Percentiles rank a stretch among this genome's conserved stretches.
Conservation (phyloP, 2,888 invertebrate genomes). For the Watsonalla binaria region DNA sequence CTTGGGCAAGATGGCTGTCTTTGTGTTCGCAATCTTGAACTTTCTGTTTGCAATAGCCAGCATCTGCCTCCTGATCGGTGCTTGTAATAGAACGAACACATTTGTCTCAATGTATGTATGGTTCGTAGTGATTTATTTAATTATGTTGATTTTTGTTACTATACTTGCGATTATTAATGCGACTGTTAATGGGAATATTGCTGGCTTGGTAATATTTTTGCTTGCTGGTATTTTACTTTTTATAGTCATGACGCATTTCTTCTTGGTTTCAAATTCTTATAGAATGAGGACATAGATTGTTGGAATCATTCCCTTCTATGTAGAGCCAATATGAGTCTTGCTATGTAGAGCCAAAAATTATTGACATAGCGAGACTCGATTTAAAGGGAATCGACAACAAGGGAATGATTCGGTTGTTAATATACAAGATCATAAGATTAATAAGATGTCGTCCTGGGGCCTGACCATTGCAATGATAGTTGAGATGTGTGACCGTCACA, state of each 20-base stretch:
- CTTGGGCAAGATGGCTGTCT: neutral
- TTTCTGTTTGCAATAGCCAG: neutral
- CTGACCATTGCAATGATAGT: too few relatives aligned
- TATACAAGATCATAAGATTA: too few relatives aligned
- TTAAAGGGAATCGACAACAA: too few relatives aligned
- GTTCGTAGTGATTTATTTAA: conserved; percentile 1
- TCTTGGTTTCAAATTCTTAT: conserved; percentile 7
- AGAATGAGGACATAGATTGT: conserved; percentile 2
- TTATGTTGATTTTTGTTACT: conserved; percentile 1
- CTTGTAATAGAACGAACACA: neutral
- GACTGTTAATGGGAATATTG: neutral
- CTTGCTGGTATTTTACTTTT: conserved; percentile 2
- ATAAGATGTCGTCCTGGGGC: too few relatives aligned
- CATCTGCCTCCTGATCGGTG: neutral
- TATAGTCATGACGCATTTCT: conserved; percentile 7
- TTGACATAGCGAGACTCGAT: too few relatives aligned
- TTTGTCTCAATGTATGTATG: conserved; percentile 3
- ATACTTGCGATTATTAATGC: neutral
- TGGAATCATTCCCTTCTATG: too few relatives aligned
- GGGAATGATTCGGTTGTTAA: too few relatives aligned
- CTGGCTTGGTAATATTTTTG: conserved; percentile 1
- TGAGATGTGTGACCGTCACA: too few relatives aligned
- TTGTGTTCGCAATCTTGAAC: conserved; percentile 2
- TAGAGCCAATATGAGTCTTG: too few relatives aligned
- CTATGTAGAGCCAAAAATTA: too few relatives aligned